A percentile compares a stretch with the other conserved stretches of the same genome.
phyloP scores from a whole-genome alignment of 2,113 vertebrate genomes.

The Dipodomys ordii region DNA sequence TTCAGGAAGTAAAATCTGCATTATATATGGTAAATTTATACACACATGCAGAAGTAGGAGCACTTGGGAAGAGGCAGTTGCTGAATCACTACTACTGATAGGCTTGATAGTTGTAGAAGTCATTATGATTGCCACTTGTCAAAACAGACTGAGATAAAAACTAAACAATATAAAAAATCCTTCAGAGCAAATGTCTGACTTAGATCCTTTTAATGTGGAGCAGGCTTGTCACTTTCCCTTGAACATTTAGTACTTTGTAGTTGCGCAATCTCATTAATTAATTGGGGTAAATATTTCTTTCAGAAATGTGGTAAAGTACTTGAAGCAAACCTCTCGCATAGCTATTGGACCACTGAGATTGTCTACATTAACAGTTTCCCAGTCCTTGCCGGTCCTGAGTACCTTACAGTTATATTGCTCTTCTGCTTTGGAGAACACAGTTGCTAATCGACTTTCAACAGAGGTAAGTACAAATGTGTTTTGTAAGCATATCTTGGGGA shows the following conservation, averaged over 20 bases:
- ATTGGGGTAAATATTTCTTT: slow-evolving; percentile 60
- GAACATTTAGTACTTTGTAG: not conserved
- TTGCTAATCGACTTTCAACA: slow-evolving; percentile 92
- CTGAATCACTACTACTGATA: not conserved
- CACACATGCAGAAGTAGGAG: not conserved
- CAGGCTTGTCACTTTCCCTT: not conserved
- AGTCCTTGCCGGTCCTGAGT: slow-evolving; percentile 92
- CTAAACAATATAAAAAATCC: not conserved
- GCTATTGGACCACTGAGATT: slow-evolving; percentile 95
- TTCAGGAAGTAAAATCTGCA: too few relatives aligned
- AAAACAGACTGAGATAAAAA: not conserved
- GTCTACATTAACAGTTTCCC: slow-evolving; percentile 94
- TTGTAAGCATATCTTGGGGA: slow-evolving; percentile 1
- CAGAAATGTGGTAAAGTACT: slow-evolving; percentile 93
- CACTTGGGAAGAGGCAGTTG: not conserved
- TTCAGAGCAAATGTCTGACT: not conserved
- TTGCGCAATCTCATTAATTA: slow-evolving; percentile 10
- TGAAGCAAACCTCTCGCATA: slow-evolving; percentile 96
- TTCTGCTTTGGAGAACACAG: slow-evolving; percentile 93
- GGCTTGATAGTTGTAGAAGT: too few relatives aligned
- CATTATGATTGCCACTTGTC: too few relatives aligned
- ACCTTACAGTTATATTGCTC: slow-evolving; percentile 96
- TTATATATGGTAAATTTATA: too few relatives aligned
- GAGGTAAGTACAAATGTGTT: slow-evolving; percentile 85
- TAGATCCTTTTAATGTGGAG: slow-evolving; percentile 11